Evolutionary conservation across 2,113 vertebrate genomes (phyloP).

Genomic region (Sapajus apella): DNA sequence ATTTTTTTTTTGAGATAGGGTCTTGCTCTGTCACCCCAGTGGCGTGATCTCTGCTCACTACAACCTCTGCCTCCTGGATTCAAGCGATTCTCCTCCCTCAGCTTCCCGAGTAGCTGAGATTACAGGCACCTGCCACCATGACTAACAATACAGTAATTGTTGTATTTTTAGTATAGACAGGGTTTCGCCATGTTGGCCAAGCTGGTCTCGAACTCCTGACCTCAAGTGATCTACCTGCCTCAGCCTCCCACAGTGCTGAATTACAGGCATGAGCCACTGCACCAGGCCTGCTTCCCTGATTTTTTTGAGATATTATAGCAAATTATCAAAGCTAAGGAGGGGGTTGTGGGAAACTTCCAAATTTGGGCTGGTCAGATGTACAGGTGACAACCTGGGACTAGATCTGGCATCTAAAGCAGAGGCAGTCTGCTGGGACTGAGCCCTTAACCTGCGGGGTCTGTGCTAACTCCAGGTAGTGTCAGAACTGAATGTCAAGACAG

Average conservation of each 20-base stretch:
- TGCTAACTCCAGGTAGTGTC: neutral
- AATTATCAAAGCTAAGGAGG: neutral
- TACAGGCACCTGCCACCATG: neutral
- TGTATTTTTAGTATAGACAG: neutral
- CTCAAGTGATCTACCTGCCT: neutral
- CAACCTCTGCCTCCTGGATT: neutral
- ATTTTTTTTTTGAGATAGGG: neutral
- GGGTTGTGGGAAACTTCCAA: neutral
- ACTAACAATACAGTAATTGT: neutral
- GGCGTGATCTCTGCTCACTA: neutral
- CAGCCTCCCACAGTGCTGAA: neutral
- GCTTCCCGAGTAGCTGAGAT: neutral
- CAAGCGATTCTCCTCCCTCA: neutral
- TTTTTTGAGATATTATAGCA: neutral
- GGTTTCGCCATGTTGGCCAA: neutral
- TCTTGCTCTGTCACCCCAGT: neutral
- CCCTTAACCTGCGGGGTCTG: neutral
- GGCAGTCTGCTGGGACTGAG: neutral
- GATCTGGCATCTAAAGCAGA: neutral
- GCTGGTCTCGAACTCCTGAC: neutral
- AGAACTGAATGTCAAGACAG: neutral
- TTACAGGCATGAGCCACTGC: neutral
- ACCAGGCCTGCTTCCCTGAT: neutral
- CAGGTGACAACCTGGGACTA: neutral
- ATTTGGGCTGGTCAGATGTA: neutral